phyloP scores from a whole-genome alignment of 2,888 invertebrate genomes.

The Volucella inflata region DNA sequence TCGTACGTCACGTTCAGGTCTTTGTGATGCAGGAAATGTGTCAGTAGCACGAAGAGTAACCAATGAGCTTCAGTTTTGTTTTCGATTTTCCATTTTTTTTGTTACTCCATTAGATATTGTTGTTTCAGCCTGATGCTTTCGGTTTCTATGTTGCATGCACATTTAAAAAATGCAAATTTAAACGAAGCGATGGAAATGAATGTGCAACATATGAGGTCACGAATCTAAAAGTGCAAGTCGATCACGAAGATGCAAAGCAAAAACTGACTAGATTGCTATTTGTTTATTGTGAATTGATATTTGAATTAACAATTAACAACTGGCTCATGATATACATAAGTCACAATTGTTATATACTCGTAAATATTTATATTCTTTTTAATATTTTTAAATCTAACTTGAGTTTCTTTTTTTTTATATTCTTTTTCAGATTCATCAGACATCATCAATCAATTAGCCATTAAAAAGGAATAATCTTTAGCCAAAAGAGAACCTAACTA shows the following conservation, averaged over 20 bases:
- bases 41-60: conserved; percentile 60
- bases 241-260: conserved; percentile 54
- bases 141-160: conserved; percentile 43
- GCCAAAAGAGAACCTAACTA: conserved; percentile 23
- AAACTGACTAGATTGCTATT: conserved; percentile 18
- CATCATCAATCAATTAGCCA: conserved; percentile 8
- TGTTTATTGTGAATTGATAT: conserved; percentile 23
- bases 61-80: conserved; percentile 44
- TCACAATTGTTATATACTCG: conserved; percentile 30
- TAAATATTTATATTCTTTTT: conserved; percentile 16
- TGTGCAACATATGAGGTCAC: conserved; percentile 64
- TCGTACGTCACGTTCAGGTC: conserved; percentile 67
- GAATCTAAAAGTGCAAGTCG: conserved; percentile 70
- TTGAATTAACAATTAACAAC: background rate
- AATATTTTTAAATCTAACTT: background rate
- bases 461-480: conserved; percentile 16
- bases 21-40: conserved; percentile 60
- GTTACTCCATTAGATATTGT: background rate
- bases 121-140: background rate
- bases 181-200: conserved; percentile 40
- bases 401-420: conserved; percentile 17
- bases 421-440: conserved; percentile 50
- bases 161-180: conserved; percentile 65
- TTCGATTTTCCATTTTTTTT: conserved; percentile 16
- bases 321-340: conserved; percentile 9